A percentile compares a stretch with the other conserved stretches of the same genome.
phyloP scores from a whole-genome alignment of 2,888 invertebrate genomes.

The Bombylius discolor region DNA sequence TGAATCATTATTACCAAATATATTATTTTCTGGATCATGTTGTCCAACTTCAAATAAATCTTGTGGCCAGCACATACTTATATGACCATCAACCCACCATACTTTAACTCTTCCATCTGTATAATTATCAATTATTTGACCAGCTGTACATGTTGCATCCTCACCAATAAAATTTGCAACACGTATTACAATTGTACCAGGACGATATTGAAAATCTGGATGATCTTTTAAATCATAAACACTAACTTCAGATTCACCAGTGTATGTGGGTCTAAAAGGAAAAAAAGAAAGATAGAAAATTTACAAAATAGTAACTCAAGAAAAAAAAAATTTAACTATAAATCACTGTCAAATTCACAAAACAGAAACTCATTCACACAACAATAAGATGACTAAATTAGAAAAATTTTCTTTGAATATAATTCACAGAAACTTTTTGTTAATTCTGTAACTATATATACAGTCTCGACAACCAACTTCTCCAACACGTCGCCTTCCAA shows the following conservation, averaged over 20 bases:
- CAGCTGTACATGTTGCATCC: constrained; percentile 61
- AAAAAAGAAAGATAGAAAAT: too few relatives aligned
- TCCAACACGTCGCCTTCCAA: constrained; percentile 20
- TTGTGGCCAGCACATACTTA: constrained; percentile 85
- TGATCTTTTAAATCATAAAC: constrained; percentile 94
- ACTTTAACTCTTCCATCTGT: constrained; percentile 76
- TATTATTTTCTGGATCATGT: constrained; percentile 62
- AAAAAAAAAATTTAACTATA: too few relatives aligned
- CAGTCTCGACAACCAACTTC: too few relatives aligned
- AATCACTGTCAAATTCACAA: too few relatives aligned
- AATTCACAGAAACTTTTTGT: not conserved
- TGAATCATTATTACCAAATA: constrained; percentile 54
- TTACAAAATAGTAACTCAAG: too few relatives aligned
- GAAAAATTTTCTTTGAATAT: not conserved
- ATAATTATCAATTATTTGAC: constrained; percentile 82
- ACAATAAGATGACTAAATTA: not conserved
- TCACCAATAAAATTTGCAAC: constrained; percentile 67
- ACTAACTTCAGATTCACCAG: constrained; percentile 71
- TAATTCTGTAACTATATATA: too few relatives aligned
- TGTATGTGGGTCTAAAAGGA: constrained; percentile 47
- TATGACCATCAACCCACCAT: constrained; percentile 82
- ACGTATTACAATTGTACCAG: constrained; percentile 79
- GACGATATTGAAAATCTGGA: constrained; percentile 84
- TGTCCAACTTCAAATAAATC: constrained; percentile 71
- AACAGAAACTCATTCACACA: too few relatives aligned